Evolutionary conservation across 2,797 vertebrate genomes (phyloP).

Genomic region (Buceros bicornis): DNA sequence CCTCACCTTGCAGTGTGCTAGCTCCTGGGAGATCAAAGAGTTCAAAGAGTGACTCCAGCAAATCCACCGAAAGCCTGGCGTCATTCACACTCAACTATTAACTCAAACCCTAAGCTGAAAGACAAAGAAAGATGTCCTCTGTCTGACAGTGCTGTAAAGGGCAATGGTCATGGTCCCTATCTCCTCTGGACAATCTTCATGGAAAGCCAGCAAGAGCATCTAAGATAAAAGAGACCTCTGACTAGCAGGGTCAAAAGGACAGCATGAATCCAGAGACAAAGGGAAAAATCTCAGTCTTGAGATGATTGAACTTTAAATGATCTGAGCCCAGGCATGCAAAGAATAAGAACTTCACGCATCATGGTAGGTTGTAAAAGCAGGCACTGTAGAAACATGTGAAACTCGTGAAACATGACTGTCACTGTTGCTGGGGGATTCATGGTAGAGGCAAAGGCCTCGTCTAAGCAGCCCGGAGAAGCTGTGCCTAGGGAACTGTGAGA

Average conservation of each 20-base stretch:
- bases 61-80: conserved; percentile 9
- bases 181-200: not conserved
- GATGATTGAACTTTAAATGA: not conserved
- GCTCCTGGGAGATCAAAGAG: conserved; percentile 11
- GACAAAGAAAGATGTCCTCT: conserved; percentile 21
- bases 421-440: not conserved
- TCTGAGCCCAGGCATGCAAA: not conserved
- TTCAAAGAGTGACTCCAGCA: conserved; percentile 33
- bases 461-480: not conserved
- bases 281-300: conserved; percentile 4
- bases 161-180: not conserved
- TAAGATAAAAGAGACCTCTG: conserved; percentile 6
- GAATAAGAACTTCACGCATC: not conserved
- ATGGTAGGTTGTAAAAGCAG: not conserved
- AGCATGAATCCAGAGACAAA: not conserved
- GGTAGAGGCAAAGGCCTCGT: not conserved
- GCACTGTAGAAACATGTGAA: not conserved
- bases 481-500: not conserved
- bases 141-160: not conserved
- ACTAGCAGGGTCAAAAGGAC: not conserved
- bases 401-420: not conserved
- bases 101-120: not conserved
- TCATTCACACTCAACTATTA: not conserved
- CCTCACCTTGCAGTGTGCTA: not conserved
- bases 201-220: not conserved